Base-by-base conservation (phyloP, 2,797 vertebrate genomes). In the Periophthalmus magnuspinnatus region DNA sequence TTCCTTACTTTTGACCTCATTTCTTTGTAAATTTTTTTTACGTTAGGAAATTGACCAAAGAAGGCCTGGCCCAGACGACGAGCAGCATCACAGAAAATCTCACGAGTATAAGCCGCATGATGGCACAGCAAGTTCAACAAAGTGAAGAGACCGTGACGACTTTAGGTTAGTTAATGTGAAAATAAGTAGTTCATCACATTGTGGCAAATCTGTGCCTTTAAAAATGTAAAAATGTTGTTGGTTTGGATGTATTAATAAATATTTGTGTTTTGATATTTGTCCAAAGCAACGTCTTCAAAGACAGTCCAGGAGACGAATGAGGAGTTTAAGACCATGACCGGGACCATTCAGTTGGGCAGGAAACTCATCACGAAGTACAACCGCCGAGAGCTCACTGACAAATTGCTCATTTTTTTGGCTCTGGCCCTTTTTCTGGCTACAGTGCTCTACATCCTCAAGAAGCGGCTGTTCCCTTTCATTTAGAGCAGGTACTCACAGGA, bases 341-440 rank as follows among this genome's bases (percentile, higher is more conserved):
- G 97, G 66, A 99, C 97, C 65, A 98, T 99, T 80, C 95, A 97
- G 85, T 76, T 98, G 70, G 97, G 97, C 19, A 91, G 97, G 70
- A 98, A 98, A 78, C 95, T 99, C 72, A 98, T 99, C 86, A 99
- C 96, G 2, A 99, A 99, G 77, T 99, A 99, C 80, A 99, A 99
- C 78, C 96, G 97, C 56, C 88, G 96, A 19, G 97, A 99, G 79
- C 93, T 99, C 80, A 99, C 97, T 0, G 97, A 98, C 86, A 98
- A 98, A 68, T 95, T 98, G 82, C 96, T 99, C 47, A 98, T 99
- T 90, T 97, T 99, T 78, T 93, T 99, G 0, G 96, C 97, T 0
- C 79, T 99, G 9, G 96, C 96, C 10, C 95, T 99, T 9, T 99
- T 99, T 81, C 91, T 98, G 36, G 95, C 96, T 71, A 98, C 97